Base-by-base conservation (phyloP, 2,888 invertebrate species). In the Cepaea hortensis region DNA sequence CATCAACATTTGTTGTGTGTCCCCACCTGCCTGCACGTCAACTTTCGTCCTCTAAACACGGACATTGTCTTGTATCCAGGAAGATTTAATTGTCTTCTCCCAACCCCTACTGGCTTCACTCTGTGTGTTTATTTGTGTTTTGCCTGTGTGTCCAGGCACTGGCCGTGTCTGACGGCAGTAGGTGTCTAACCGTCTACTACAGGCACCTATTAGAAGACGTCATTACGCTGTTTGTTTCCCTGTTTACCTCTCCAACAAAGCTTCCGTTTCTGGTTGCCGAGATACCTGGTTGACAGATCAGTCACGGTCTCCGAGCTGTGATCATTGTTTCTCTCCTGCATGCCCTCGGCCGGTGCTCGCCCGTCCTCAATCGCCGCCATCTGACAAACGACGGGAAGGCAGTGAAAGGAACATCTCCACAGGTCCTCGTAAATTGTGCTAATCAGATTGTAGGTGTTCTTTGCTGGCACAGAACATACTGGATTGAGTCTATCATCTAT, bases 381-480 rank as follows among this genome's bases (percentile, higher is more conserved):
- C 81, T 81, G 55, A 9, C 65, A n/a, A 11, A 65, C 62, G 35
- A 50, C 55, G 55, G 77, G 55, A 48, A 20, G 35, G 35, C 35
- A 35, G 35, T 35, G 35, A 35, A 35, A 35, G 61, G 61, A 61
- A n/a, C 3, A 79, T 13, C 77, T 23, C 11, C 7, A 79, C 55
- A 79, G 55, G 61, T 61, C 23, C 77, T 23, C 77, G 61, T 79
- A 79, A 61, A 79, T 79, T 79, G n/a, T 79, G 61, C 23, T 61
- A 61, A 79, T 79, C 77, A 79, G 77, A 79, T 79, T 11, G 18
- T 23, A 9, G n/a, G 11, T 23, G 61, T 79, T 61, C 13, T 55
- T 61, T 23, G 7, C 13, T 20, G n/a, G 61, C n/a, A 13, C n/a
- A 3, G 18, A 61, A 3, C 11, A 3, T 0, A 2, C 77, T n/a